A percentile compares a stretch with the other conserved stretches of the same genome.
Conservation (phyloP, 2,888 invertebrate species). For the Ametastegia equiseti region DNA sequence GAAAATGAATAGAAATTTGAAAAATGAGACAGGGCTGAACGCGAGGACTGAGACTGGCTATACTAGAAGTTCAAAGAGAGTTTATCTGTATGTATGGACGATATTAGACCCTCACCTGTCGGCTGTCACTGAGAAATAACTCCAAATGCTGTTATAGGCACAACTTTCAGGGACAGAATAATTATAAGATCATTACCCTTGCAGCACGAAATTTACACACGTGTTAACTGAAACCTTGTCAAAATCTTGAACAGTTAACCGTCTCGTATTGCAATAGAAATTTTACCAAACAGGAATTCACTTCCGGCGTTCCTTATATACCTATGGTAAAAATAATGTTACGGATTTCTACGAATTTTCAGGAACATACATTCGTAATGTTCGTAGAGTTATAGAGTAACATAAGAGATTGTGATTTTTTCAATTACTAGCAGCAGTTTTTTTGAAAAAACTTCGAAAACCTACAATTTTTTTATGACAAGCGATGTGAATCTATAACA, state of each 20-base stretch:
- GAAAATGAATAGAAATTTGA: no score
- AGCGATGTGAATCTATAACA: no score
- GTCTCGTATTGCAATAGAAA: neutral
- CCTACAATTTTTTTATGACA: no score
- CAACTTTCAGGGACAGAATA: slow-evolving; percentile 44
- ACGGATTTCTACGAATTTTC: no score
- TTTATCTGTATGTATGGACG: neutral
- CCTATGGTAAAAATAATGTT: no score
- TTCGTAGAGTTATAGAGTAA: no score
- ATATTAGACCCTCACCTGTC: slow-evolving; percentile 37
- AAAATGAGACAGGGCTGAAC: neutral
- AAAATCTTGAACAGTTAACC: neutral
- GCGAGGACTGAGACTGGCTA: neutral
- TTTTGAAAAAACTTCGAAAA: no score
- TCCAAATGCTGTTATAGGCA: slow-evolving; percentile 18
- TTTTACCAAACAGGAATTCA: neutral
- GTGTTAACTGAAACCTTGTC: neutral
- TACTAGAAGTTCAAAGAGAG: slow-evolving; percentile 11
- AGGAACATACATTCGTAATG: no score
- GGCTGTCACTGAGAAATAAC: slow-evolving; percentile 31
- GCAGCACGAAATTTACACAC: neutral
- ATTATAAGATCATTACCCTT: slow-evolving; percentile 43
- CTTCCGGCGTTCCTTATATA: neutral
- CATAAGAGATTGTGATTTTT: no score
- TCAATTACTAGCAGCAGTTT: no score